These are phyloP conservation scores for Diachrysia chrysitis DNA, from an alignment of 2,888 invertebrate genomes.

Conservation along the genomic window DNA sequence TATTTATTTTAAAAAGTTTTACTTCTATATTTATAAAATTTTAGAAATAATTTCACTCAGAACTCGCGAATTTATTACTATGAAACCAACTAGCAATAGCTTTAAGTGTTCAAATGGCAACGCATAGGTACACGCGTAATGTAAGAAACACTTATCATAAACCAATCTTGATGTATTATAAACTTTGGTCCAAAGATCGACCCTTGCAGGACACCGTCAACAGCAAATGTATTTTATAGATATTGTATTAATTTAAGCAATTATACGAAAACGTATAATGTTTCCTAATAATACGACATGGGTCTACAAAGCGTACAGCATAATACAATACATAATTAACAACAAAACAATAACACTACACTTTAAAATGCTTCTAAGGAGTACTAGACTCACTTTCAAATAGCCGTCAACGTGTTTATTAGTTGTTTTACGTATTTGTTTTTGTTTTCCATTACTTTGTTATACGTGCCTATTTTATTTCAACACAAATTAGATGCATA, in stretches of 20 bases:
- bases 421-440: constrained; percentile 83
- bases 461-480: constrained; percentile 87
- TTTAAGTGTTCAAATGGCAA: constrained; percentile 86
- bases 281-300: constrained; percentile 60
- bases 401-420: constrained; percentile 87
- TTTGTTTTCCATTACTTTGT: constrained; percentile 74
- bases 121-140: constrained; percentile 80
- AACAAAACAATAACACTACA: constrained; percentile 81
- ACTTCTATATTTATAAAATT: not conserved
- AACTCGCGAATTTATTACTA: constrained; percentile 65
- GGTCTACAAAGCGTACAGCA: constrained; percentile 62
- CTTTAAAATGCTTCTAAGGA: constrained; percentile 84
- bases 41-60: constrained; percentile 70
- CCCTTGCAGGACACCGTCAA: constrained; percentile 75
- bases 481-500: constrained; percentile 87
- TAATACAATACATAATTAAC: constrained; percentile 67
- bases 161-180: constrained; percentile 53
- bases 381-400: constrained; percentile 86
- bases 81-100: constrained; percentile 75
- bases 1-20: not conserved
- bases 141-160: constrained; percentile 67
- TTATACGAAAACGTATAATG: constrained; percentile 59
- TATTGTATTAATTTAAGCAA: constrained; percentile 61
- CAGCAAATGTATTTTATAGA: constrained; percentile 60
- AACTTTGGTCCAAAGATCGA: constrained; percentile 65